Conservation (phyloP, 2,888 invertebrate species). For the Melikaiella ostensackeni region DNA sequence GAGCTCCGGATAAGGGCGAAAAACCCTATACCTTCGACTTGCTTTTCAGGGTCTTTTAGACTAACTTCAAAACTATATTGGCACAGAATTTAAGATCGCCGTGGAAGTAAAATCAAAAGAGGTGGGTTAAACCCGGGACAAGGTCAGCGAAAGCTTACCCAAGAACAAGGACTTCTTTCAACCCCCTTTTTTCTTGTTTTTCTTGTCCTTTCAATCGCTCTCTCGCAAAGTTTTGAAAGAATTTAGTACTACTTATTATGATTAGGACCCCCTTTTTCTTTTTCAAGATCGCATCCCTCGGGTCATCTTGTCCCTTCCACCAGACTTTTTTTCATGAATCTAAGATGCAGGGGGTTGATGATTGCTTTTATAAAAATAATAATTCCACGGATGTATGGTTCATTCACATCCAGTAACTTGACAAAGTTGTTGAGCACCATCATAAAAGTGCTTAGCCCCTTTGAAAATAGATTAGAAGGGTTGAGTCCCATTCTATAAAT, state of each 20-base stretch:
- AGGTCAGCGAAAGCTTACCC: constrained; percentile 38
- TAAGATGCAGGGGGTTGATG: too few relatives aligned
- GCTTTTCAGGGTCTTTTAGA: neutral
- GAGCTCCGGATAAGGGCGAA: constrained; percentile 23
- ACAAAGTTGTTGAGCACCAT: neutral
- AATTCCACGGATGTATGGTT: neutral
- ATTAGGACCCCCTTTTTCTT: neutral
- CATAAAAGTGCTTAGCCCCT: neutral
- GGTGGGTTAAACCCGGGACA: constrained; percentile 9
- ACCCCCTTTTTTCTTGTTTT: constrained; percentile 3
- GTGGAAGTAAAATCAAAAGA: constrained; percentile 2
- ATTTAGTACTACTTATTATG: constrained; percentile 8
- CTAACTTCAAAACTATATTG: constrained; percentile 8
- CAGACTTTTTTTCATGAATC: neutral
- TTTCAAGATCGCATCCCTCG: neutral
- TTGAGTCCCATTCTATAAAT: neutral
- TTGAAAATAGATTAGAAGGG: neutral
- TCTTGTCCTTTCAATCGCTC: constrained; percentile 1
- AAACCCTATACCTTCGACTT: constrained; percentile 31
- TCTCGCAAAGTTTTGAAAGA: neutral
- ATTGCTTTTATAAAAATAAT: too few relatives aligned
- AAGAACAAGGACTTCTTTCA: constrained; percentile 47
- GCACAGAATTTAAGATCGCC: constrained; percentile 16
- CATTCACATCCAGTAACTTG: neutral
- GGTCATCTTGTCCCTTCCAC: neutral